These are phyloP conservation scores for Lasioglossum vierecki DNA, from an alignment of 2,888 invertebrate genomes.

Conservation along the genomic window DNA sequence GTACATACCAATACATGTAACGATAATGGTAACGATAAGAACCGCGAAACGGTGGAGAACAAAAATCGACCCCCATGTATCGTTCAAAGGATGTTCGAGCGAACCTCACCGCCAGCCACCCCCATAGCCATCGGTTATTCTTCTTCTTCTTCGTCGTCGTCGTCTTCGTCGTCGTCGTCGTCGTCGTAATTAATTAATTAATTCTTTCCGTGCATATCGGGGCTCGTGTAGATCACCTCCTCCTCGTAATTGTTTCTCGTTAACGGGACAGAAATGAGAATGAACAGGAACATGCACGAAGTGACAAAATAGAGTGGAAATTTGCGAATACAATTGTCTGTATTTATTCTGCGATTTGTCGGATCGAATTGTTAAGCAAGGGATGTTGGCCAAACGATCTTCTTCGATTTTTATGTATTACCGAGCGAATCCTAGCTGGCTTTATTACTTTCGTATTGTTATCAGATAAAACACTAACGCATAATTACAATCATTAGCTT, in stretches of 20 bases:
- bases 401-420: background rate
- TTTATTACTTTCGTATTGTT: background rate
- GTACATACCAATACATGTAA: slow-evolving; percentile 19
- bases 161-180: too few species aligned
- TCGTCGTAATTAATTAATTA: slow-evolving; percentile 2
- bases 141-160: slow-evolving; percentile 4
- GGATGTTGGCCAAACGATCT: background rate
- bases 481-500: background rate
- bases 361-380: slow-evolving; percentile 44
- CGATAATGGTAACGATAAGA: slow-evolving; percentile 24
- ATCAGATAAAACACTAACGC: background rate
- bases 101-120: slow-evolving; percentile 30
- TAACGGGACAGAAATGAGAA: background rate
- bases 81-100: slow-evolving; percentile 21
- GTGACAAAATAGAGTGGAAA: background rate
- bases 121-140: slow-evolving; percentile 34
- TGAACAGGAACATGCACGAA: background rate
- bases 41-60: slow-evolving; percentile 12
- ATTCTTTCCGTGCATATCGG: slow-evolving; percentile 55
- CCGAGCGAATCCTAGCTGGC: background rate
- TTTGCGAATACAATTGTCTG: slow-evolving; percentile 40
- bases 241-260: slow-evolving; percentile 3
- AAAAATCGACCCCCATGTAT: slow-evolving; percentile 11
- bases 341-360: slow-evolving; percentile 45
- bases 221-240: slow-evolving; percentile 26